phyloP scores from a whole-genome alignment of 1,140 invertebrate genomes.

The Thaumetopoea pityocampa region DNA sequence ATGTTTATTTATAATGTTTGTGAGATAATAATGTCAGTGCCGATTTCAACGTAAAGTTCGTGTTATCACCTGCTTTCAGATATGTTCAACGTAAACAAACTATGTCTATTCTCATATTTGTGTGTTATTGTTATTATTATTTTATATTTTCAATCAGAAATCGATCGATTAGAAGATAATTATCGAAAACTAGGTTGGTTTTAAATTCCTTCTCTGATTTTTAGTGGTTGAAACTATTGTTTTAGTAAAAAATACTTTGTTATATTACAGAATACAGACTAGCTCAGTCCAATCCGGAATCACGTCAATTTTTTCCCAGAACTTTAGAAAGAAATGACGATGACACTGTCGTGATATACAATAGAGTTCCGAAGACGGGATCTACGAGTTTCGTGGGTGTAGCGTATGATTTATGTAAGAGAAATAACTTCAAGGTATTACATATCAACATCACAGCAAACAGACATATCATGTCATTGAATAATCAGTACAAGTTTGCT shows the following conservation, averaged over 20 bases:
- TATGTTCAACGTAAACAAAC: conserved; percentile 68
- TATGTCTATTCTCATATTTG: conserved; percentile 62
- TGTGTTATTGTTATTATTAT: conserved; percentile 60
- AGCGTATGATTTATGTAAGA: conserved; percentile 95
- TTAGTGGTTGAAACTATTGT: background rate
- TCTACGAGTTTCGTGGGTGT: conserved; percentile 98
- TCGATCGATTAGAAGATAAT: conserved; percentile 53
- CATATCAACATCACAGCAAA: conserved; percentile 98
- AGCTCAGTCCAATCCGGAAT: conserved; percentile 45
- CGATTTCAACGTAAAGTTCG: conserved; percentile 34
- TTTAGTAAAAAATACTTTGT: conserved; percentile 1
- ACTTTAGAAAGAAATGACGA: conserved; percentile 68
- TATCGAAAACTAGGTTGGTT: conserved; percentile 56
- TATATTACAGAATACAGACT: conserved; percentile 63
- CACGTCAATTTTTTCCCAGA: conserved; percentile 54
- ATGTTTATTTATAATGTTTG: conserved; percentile 56
- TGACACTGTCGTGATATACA: conserved; percentile 92
- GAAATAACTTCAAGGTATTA: conserved; percentile 90
- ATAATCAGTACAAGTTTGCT: conserved; percentile 94
- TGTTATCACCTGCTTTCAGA: conserved; percentile 24
- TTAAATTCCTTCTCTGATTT: background rate
- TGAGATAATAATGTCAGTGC: conserved; percentile 47
- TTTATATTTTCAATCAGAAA: conserved; percentile 68
- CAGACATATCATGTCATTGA: conserved; percentile 92
- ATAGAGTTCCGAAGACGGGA: conserved; percentile 98